phyloP scores from a whole-genome alignment of 2,888 invertebrate species.

The Drosophila diplacantha region DNA sequence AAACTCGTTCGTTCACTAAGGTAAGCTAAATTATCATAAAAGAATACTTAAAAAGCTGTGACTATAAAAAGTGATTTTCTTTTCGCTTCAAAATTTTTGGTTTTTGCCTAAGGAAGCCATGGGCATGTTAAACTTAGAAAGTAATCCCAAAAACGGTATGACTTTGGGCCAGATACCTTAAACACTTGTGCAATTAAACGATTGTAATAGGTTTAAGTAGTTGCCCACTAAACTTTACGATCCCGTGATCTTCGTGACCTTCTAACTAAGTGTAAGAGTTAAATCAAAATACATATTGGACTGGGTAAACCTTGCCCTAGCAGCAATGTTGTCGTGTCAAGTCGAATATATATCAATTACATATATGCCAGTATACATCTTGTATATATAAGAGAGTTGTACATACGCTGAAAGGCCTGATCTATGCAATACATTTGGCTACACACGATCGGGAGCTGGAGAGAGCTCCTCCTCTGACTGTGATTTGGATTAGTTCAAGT shows the following conservation, averaged over 20 bases:
- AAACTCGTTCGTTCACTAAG: slow-evolving; percentile 16
- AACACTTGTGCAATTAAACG: slow-evolving; percentile 12
- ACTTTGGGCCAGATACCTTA: slow-evolving; percentile 18
- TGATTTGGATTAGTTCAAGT: slow-evolving; percentile 48
- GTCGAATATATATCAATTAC: slow-evolving; percentile 39
- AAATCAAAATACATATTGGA: slow-evolving; percentile 16
- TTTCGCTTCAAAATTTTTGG: slow-evolving; percentile 61
- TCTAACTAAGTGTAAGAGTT: slow-evolving; percentile 13
- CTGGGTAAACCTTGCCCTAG: slow-evolving; percentile 16
- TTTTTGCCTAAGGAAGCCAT: slow-evolving; percentile 64
- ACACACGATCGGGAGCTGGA: slow-evolving; percentile 55
- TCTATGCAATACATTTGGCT: slow-evolving; percentile 68
- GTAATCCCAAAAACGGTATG: slow-evolving; percentile 27
- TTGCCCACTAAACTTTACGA: slow-evolving; percentile 6
- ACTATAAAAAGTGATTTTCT: slow-evolving; percentile 53
- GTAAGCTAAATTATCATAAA: slow-evolving; percentile 30
- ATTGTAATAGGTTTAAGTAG: slow-evolving; percentile 12
- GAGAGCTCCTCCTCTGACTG: slow-evolving; percentile 46
- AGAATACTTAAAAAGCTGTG: slow-evolving; percentile 65
- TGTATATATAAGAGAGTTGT: slow-evolving; percentile 55
- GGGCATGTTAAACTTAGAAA: slow-evolving; percentile 35
- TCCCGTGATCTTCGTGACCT: neutral
- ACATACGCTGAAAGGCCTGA: slow-evolving; percentile 61
- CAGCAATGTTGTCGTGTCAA: slow-evolving; percentile 37
- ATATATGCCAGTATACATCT: slow-evolving; percentile 45